Conservation (phyloP, 1,140 invertebrate species). For the Drosophila sucinea region DNA sequence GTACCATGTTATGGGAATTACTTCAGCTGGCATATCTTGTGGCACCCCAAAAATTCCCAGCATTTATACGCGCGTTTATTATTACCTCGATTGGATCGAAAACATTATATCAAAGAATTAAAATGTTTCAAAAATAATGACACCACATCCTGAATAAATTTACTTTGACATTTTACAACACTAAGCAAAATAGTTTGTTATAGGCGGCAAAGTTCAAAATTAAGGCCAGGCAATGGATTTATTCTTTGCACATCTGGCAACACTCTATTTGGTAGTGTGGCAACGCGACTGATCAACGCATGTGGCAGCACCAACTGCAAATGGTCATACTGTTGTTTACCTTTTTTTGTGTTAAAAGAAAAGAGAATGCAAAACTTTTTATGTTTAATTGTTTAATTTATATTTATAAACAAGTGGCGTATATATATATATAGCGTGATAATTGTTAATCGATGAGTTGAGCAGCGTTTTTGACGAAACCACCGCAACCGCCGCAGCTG, state of each 20-base stretch:
- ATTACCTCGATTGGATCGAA: slow-evolving; percentile 74
- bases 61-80: slow-evolving; percentile 69
- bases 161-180: background rate
- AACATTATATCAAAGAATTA: slow-evolving; percentile 25
- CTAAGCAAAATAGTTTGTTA: background rate
- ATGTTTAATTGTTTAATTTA: slow-evolving; percentile 13
- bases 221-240: too few relatives aligned
- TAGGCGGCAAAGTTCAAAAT: too few relatives aligned
- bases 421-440: background rate
- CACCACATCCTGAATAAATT: background rate
- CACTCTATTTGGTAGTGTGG: background rate
- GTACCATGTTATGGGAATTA: slow-evolving; percentile 73
- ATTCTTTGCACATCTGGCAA: background rate
- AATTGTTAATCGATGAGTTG: slow-evolving; percentile 1
- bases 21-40: slow-evolving; percentile 65
- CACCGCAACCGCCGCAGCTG: slow-evolving; percentile 2
- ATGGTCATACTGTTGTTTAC: slow-evolving; percentile 15
- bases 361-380: background rate
- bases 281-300: background rate
- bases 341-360: slow-evolving; percentile 10
- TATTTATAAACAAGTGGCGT: background rate
- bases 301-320: background rate
- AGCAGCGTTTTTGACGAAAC: background rate
- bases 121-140: background rate
- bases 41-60: slow-evolving; percentile 63